Evolutionary conservation across 30 jellyfish, hydroid and myxozoan genomes (phyloP).

Genomic region (Aurelia sp.): DNA sequence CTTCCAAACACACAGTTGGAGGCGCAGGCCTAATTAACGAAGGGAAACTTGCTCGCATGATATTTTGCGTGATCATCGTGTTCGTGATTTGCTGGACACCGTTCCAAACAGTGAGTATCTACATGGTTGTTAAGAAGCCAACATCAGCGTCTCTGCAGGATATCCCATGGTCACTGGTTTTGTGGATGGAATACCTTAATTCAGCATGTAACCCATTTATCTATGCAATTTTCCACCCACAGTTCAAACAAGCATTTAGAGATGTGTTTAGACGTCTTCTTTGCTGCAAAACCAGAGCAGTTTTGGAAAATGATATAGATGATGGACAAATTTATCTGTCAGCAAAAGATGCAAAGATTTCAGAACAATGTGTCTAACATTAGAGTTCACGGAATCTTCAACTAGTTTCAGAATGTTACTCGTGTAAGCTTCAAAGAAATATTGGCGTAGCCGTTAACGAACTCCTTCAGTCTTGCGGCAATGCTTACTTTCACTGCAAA

Average conservation of each 20-base stretch:
- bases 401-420: no score
- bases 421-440: no score
- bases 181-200: constrained; percentile 10
- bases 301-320: no score
- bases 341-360: no score
- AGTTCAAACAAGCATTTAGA: not conserved
- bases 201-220: constrained; percentile 41
- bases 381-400: no score
- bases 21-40: not conserved
- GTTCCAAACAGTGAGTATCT: not conserved
- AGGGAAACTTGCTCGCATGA: not conserved
- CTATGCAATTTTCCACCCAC: constrained; percentile 29
- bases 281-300: no score
- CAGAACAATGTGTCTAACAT: no score
- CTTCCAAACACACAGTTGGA: not conserved
- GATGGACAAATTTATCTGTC: no score
- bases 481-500: no score
- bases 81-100: not conserved
- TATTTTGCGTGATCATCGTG: not conserved
- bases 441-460: no score
- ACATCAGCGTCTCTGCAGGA: not conserved
- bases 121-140: not conserved
- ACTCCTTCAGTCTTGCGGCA: no score
- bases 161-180: not conserved
- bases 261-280: not conserved